Evolutionary conservation across 2,113 vertebrate species (phyloP).

Genomic region (Alaudala cheleensis): DNA sequence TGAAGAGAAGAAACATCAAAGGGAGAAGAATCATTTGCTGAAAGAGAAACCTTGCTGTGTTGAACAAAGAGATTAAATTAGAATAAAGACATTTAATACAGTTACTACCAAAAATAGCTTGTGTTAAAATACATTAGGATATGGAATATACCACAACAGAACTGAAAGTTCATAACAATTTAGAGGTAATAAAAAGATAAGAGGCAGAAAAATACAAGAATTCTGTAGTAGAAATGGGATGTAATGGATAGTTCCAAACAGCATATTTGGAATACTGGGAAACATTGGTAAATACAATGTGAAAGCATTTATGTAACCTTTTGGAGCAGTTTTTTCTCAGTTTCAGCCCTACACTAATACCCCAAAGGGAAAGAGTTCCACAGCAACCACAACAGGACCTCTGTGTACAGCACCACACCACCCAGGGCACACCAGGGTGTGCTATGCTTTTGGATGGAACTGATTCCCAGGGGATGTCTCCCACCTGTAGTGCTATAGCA

Average conservation of each 20-base stretch:
- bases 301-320: background rate
- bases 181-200: background rate
- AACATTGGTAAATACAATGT: background rate
- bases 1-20: background rate
- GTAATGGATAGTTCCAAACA: background rate
- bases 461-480: rapidly evolving
- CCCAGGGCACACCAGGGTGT: background rate
- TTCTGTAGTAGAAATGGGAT: background rate
- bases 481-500: background rate
- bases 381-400: background rate
- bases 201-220: background rate
- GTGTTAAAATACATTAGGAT: background rate
- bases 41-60: background rate
- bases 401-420: background rate
- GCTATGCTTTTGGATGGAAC: rapidly evolving
- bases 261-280: background rate
- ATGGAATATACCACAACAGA: background rate
- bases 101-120: background rate
- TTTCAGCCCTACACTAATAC: background rate
- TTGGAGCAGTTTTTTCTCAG: background rate
- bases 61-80: background rate
- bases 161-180: background rate
- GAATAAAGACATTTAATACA: background rate
- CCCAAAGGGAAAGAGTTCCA: background rate
- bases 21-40: background rate